A percentile compares a stretch with the other conserved stretches of the same genome.
phyloP scores from a whole-genome alignment of 2,888 invertebrate species.

The Conus canariensis region DNA sequence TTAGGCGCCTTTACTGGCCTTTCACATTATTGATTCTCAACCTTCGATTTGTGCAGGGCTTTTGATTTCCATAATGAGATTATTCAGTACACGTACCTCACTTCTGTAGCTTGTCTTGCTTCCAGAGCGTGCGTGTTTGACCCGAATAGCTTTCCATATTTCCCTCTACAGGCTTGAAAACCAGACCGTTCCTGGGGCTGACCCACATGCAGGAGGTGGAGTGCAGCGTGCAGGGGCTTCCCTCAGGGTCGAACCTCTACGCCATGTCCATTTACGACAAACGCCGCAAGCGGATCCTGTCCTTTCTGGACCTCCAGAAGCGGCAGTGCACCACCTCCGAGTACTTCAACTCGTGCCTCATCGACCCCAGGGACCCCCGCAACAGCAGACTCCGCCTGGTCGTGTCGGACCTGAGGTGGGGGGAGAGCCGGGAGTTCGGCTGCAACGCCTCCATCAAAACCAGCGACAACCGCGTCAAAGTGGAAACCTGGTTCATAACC shows the following conservation, averaged over 20 bases:
- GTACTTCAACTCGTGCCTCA: constrained; percentile 22
- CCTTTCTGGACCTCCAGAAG: constrained; percentile 17
- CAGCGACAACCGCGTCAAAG: neutral
- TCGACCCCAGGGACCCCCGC: constrained; percentile 17
- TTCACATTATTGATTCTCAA: too few species aligned
- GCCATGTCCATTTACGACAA: constrained; percentile 27
- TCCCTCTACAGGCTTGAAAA: constrained; percentile 14
- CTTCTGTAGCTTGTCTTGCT: too few species aligned
- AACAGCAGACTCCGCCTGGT: constrained; percentile 1
- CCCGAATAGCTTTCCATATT: too few species aligned
- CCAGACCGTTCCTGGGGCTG: constrained; percentile 17
- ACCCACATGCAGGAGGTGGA: constrained; percentile 14
- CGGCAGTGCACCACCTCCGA: constrained; percentile 30
- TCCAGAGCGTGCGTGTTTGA: too few species aligned
- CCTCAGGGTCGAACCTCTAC: constrained; percentile 2
- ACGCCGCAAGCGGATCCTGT: neutral
- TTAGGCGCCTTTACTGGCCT: too few species aligned
- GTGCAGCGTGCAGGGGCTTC: constrained; percentile 23
- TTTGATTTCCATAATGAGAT: neutral
- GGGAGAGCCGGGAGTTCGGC: constrained; percentile 29
- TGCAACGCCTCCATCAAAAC: constrained; percentile 32
- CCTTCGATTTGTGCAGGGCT: neutral
- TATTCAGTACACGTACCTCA: too few species aligned
- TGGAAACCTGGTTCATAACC: constrained; percentile 4
- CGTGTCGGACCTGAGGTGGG: constrained; percentile 20